These are phyloP conservation scores for Brachyopa scutellaris DNA, from an alignment of 2,888 invertebrate species.

Conservation along the genomic window DNA sequence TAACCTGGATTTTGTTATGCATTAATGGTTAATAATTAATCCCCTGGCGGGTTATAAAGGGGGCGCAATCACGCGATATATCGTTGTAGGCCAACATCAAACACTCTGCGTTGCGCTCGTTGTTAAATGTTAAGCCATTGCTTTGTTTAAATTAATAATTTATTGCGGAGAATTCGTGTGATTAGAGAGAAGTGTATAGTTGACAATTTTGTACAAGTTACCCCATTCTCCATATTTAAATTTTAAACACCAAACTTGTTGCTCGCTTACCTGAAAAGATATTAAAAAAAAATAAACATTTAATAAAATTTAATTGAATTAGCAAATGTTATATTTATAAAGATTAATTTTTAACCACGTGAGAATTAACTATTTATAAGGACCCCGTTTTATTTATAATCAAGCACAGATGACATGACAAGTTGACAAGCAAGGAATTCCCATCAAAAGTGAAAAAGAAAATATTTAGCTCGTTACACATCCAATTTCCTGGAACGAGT, in stretches of 20 bases:
- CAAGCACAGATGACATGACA: constrained; percentile 11
- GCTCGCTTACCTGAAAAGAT: constrained; percentile 50
- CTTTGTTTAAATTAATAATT: constrained; percentile 54
- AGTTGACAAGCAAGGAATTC: neutral
- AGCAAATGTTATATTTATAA: neutral
- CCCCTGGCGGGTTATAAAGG: constrained; percentile 37
- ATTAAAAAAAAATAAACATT: constrained; percentile 1
- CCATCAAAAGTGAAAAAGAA: constrained; percentile 13
- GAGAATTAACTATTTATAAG: neutral
- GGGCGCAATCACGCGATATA: constrained; percentile 57
- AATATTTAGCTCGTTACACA: constrained; percentile 17
- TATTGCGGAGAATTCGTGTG: neutral
- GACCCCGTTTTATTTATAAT: constrained; percentile 8
- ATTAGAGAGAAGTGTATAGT: neutral
- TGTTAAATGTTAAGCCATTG: constrained; percentile 31
- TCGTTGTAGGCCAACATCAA: constrained; percentile 58
- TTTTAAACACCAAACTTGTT: too few relatives aligned
- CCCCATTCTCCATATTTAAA: too few relatives aligned
- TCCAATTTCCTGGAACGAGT: constrained; percentile 44
- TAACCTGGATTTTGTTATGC: constrained; percentile 62
- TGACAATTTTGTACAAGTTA: neutral
- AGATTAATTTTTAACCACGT: neutral
- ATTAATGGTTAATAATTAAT: constrained; percentile 67
- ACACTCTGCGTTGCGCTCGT: constrained; percentile 35
- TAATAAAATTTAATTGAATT: neutral